A percentile compares a stretch with the other conserved stretches of the same genome.
Evolutionary conservation across 2,888 invertebrate genomes (phyloP).

Genomic region (Oscheius onirici): DNA sequence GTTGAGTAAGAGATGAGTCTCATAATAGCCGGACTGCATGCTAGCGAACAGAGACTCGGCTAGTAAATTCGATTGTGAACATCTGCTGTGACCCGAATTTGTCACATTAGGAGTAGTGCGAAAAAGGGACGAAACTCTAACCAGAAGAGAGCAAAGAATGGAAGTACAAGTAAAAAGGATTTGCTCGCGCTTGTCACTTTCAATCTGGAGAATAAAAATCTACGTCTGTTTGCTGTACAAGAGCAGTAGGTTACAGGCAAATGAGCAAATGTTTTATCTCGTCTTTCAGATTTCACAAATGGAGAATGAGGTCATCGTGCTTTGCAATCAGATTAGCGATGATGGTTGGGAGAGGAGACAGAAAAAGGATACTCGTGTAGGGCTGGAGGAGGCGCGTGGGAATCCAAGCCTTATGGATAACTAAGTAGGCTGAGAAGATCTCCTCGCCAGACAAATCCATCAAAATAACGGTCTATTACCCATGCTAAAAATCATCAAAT

Average conservation of each 20-base stretch:
- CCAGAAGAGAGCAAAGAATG: no score
- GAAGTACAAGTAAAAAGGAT: no score
- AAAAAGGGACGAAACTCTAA: no score
- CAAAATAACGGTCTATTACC: no score
- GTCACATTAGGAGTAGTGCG: no score
- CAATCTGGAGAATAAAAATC: no score
- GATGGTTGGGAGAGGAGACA: not conserved
- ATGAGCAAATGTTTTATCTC: not conserved
- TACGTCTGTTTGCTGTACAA: no score
- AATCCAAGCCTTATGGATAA: constrained; percentile 1
- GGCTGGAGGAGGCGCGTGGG: constrained; percentile 25
- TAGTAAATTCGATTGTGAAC: constrained; percentile 15
- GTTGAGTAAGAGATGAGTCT: not conserved
- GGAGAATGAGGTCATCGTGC: not conserved
- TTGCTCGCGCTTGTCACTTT: no score
- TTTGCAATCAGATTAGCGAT: constrained; percentile 2
- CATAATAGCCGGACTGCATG: not conserved
- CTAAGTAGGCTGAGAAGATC: constrained; percentile 5
- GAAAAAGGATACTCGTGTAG: constrained; percentile 28
- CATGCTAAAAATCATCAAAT: no score
- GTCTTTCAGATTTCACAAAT: not conserved
- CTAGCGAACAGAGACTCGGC: constrained; percentile 7
- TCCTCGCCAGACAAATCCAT: no score
- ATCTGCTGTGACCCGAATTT: not conserved
- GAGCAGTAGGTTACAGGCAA: no score